Evolutionary conservation across 1,140 invertebrate genomes (phyloP), one percentile per base, ranked within the genome.

Genomic region (Epicauta chinensis): DNA sequence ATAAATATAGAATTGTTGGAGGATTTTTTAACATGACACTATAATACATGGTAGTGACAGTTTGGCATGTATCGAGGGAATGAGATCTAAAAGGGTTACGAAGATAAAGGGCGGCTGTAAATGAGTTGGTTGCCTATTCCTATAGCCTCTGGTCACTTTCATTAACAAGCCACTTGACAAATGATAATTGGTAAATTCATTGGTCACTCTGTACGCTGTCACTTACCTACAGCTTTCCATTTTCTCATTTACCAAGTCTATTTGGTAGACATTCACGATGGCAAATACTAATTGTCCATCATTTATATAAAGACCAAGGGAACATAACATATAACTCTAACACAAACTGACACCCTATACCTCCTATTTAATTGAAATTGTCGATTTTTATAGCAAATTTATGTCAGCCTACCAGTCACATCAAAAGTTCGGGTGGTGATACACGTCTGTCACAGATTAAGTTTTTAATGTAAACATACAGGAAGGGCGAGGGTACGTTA

Each of bases 101-200:
- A 65, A 67, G 65, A 65, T 67, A 65, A 65, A 67, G 65, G 62
- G 62, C 53, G 51, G 35, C 56, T 56, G 58, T 65, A 66, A 66
- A 68, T 66, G 63, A 64, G 60, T 63, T 51, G 48, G 58, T 57
- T 58, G 60, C 55, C 60, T 45, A 50, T 54, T 60, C 46, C 61
- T 60, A 61, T 62, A 60, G 60, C 65, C 63, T 56, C 56, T 59
- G 65, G 65, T 68, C 66, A 69, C 65, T 69, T 69, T 69, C 67
- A 69, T 69, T 68, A 68, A 67, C 60, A 57, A 54, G 56, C 54
- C 62, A 63, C 65, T 68, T 69, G 67, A 69, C 66, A 69, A 69
- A 69, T 69, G 67, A 68, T 69, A 69, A 69, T 69, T 69, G 65
- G 64, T 54, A 61, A 58, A 62, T 61, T 63, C 53, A 69, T 69